These are phyloP conservation scores for Gambelia wislizenii DNA, from an alignment of 2,797 vertebrate genomes.

Conservation along the genomic window DNA sequence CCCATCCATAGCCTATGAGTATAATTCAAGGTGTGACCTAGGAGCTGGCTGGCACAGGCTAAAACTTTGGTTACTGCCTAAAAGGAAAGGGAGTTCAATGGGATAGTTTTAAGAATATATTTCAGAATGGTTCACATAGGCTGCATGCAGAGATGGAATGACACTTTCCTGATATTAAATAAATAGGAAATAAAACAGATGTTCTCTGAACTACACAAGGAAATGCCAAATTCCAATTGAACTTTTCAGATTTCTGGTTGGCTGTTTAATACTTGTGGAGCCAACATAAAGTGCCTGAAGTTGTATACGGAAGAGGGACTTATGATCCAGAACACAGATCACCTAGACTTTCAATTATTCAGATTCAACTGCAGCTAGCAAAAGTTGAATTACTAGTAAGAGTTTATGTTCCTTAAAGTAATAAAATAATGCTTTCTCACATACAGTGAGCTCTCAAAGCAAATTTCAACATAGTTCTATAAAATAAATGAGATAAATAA, in stretches of 20 bases:
- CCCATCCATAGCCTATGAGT: neutral
- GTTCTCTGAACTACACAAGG: neutral
- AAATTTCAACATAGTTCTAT: conserved; percentile 58
- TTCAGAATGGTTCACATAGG: neutral
- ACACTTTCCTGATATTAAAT: conserved; percentile 10
- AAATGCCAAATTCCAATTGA: conserved; percentile 18
- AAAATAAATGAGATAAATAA: conserved; percentile 65
- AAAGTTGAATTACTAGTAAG: conserved; percentile 46
- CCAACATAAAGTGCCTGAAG: neutral
- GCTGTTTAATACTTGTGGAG: neutral
- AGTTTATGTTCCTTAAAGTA: conserved; percentile 60
- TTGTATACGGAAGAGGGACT: neutral
- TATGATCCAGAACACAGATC: conserved; percentile 25
- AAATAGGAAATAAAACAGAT: conserved; percentile 12
- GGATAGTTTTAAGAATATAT: neutral
- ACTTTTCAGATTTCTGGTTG: conserved; percentile 16
- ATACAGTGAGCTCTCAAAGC: conserved; percentile 54
- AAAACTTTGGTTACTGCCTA: neutral
- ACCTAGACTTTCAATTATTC: conserved; percentile 57
- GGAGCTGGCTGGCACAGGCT: neutral
- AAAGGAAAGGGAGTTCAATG: neutral
- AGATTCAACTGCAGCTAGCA: conserved; percentile 52
- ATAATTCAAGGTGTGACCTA: neutral
- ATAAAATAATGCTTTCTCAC: conserved; percentile 64
- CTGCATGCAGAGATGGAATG: neutral